phyloP scores from a whole-genome alignment of 2,113 vertebrate species.

The Microcebus tavaratra region DNA sequence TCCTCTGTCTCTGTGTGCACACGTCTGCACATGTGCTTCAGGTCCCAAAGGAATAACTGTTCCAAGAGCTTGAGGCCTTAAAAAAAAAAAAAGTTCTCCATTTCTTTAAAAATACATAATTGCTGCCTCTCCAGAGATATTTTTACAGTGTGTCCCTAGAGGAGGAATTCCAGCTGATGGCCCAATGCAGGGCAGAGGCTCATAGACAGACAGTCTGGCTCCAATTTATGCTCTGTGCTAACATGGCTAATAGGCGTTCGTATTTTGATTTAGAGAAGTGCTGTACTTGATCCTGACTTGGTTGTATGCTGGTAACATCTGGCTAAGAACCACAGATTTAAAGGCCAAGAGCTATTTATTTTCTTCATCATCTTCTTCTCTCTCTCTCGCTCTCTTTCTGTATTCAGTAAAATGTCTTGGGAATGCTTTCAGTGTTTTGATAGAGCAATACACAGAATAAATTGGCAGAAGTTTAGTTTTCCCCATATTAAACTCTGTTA shows the following conservation, averaged over 20 bases:
- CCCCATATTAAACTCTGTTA: conserved; percentile 37
- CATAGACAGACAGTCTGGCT: conserved; percentile 87
- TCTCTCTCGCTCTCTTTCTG: not conserved
- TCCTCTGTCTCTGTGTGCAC: not conserved
- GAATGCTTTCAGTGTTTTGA: conserved; percentile 58
- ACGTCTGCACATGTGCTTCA: not conserved
- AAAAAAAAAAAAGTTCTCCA: not conserved
- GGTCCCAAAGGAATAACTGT: conserved; percentile 35
- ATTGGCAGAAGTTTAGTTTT: conserved; percentile 67
- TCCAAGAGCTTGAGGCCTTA: conserved; percentile 45
- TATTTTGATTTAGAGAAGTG: conserved; percentile 80
- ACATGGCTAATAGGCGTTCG: conserved; percentile 74
- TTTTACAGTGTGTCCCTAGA: conserved; percentile 80
- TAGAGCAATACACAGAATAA: conserved; percentile 36
- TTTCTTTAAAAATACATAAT: conserved; percentile 74
- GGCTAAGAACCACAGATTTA: conserved; percentile 69
- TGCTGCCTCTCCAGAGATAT: conserved; percentile 76
- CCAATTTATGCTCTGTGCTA: conserved; percentile 81
- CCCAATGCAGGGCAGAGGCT: conserved; percentile 75
- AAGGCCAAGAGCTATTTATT: conserved; percentile 33
- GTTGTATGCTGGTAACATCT: conserved; percentile 73
- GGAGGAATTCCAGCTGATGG: conserved; percentile 80
- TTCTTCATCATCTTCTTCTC: not conserved
- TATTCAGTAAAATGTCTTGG: conserved; percentile 56
- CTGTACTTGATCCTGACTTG: conserved; percentile 69